These are phyloP conservation scores for Eremophila alpestris DNA, from an alignment of 2,797 vertebrate genomes.

Conservation along the genomic window DNA sequence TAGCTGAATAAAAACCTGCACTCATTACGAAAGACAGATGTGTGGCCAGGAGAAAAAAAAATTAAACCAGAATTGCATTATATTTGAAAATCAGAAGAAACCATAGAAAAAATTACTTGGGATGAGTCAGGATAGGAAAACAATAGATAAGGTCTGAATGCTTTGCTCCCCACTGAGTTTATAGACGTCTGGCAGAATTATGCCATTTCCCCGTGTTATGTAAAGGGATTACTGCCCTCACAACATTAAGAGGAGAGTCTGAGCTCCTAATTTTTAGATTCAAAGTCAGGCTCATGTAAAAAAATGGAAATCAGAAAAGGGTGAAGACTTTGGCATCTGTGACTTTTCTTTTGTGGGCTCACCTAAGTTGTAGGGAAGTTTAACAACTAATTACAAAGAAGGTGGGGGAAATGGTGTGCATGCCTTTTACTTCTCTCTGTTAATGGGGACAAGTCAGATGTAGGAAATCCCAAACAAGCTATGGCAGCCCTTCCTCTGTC, in stretches of 20 bases:
- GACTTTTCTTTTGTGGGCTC: neutral
- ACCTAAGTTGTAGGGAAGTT: neutral
- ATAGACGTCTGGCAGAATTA: neutral
- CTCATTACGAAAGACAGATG: neutral
- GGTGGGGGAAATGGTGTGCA: fast-evolving
- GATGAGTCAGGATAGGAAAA: neutral
- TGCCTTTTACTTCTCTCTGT: neutral
- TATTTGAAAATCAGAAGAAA: neutral
- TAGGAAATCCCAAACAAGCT: neutral
- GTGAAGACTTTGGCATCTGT: neutral
- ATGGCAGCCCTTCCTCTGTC: neutral
- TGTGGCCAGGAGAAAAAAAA: neutral
- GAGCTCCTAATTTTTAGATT: slow-evolving; percentile 27
- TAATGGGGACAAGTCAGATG: neutral
- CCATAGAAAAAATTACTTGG: neutral
- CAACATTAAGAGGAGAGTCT: neutral
- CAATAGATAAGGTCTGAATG: slow-evolving; percentile 10
- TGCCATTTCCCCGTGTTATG: slow-evolving; percentile 5
- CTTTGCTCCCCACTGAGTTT: neutral
- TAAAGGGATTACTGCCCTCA: slow-evolving; percentile 44
- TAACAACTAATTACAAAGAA: neutral
- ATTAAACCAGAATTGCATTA: neutral
- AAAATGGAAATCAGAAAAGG: neutral
- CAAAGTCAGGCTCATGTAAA: neutral
- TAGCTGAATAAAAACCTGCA: neutral